A percentile compares a stretch with the other conserved stretches of the same genome.
Evolutionary conservation across 2,888 invertebrate species (phyloP).

Genomic region (Drymonia ruficornis): DNA sequence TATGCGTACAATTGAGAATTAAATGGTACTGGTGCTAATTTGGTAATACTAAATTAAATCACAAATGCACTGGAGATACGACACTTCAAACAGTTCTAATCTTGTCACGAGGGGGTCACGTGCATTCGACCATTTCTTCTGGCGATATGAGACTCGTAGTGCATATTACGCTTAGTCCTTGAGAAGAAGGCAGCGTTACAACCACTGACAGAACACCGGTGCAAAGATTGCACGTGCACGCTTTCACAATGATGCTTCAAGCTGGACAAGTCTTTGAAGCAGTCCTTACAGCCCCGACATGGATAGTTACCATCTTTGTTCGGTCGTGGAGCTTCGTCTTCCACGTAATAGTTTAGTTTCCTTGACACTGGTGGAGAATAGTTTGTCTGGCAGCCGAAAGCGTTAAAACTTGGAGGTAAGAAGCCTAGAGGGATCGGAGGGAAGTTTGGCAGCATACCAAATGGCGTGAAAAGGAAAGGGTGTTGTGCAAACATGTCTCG

Average conservation of each 20-base stretch:
- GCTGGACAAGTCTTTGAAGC: constrained; percentile 85
- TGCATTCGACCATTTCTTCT: constrained; percentile 67
- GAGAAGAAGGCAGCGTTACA: constrained; percentile 92
- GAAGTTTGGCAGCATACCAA: constrained; percentile 79
- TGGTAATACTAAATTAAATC: constrained; percentile 68
- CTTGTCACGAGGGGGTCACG: constrained; percentile 66
- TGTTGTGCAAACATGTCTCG: constrained; percentile 75
- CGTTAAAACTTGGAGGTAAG: constrained; percentile 73
- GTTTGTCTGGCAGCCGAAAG: constrained; percentile 69
- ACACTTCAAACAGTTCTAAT: constrained; percentile 34
- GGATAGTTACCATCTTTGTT: constrained; percentile 88
- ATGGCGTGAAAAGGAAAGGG: constrained; percentile 77
- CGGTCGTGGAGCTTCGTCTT: constrained; percentile 87
- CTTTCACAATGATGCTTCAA: constrained; percentile 90
- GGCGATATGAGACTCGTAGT: constrained; percentile 87
- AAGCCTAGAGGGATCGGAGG: constrained; percentile 75
- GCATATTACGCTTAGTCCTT: constrained; percentile 90
- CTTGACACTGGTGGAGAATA: constrained; percentile 65
- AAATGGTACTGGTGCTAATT: constrained; percentile 66
- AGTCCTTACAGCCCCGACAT: constrained; percentile 88
- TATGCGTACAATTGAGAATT: constrained; percentile 45
- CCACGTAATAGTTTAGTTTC: constrained; percentile 85
- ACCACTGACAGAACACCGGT: constrained; percentile 90
- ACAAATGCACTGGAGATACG: constrained; percentile 72
- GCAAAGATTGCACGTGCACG: constrained; percentile 88